phyloP scores from a whole-genome alignment of 2,113 vertebrate species.

The Solea senegalensis region DNA sequence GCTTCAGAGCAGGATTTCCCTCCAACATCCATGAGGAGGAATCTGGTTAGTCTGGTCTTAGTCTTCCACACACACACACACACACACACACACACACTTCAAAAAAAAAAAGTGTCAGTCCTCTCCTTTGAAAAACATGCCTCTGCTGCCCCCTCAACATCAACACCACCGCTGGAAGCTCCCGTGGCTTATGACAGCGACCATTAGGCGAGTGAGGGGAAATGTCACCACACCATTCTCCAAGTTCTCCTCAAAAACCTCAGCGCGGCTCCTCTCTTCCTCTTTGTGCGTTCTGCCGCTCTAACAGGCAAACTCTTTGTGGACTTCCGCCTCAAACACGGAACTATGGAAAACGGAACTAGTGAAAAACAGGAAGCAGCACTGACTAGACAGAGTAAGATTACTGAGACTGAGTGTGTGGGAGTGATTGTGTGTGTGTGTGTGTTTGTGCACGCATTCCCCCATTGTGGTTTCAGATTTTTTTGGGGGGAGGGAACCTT shows the following conservation, averaged over 20 bases:
- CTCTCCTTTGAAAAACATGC: slow-evolving; percentile 32
- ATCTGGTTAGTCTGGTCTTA: slow-evolving; percentile 37
- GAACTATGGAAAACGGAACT: slow-evolving; percentile 64
- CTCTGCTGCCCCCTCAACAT: slow-evolving; percentile 29
- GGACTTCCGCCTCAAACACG: slow-evolving; percentile 59
- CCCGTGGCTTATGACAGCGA: slow-evolving; percentile 39
- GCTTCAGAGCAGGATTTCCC: slow-evolving; percentile 37
- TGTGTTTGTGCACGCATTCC: slow-evolving; percentile 54
- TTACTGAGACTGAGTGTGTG: slow-evolving; percentile 41
- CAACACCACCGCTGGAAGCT: slow-evolving; percentile 35
- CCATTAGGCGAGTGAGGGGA: background rate
- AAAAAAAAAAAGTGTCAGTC: slow-evolving; percentile 20
- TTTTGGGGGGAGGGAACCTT: slow-evolving; percentile 65
- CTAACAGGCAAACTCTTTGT: slow-evolving; percentile 36
- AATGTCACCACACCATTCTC: slow-evolving; percentile 37
- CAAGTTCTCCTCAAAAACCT: slow-evolving; percentile 37
- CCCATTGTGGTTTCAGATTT: slow-evolving; percentile 77
- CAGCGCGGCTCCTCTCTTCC: slow-evolving; percentile 21
- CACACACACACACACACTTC: slow-evolving; percentile 3
- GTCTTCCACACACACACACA: slow-evolving; percentile 10
- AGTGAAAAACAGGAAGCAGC: slow-evolving; percentile 76
- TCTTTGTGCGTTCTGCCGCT: slow-evolving; percentile 4
- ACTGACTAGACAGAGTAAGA: slow-evolving; percentile 46
- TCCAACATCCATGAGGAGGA: slow-evolving; percentile 58
- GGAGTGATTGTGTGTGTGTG: slow-evolving; percentile 35